Conservation (phyloP, 1,140 invertebrate species). For the Heliconius congener region DNA sequence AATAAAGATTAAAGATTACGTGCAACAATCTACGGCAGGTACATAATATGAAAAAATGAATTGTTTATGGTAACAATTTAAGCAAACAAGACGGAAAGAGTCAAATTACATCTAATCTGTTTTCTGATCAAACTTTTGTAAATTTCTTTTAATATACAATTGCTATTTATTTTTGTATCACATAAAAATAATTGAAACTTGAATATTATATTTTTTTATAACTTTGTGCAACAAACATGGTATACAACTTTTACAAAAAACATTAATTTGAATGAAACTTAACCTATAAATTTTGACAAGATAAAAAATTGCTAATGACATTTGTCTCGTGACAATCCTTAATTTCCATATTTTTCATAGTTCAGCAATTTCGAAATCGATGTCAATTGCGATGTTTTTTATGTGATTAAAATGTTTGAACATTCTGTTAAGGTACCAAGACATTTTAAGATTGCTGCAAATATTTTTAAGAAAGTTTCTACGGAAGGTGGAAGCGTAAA, state of each 20-base stretch:
- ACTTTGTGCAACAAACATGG: too few relatives aligned
- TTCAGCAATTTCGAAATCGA: background rate
- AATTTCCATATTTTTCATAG: background rate
- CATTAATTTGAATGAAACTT: background rate
- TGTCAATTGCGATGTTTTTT: conserved; percentile 10
- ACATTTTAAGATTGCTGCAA: conserved; percentile 87
- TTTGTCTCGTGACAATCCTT: conserved; percentile 57
- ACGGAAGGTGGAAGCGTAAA: conserved; percentile 88
- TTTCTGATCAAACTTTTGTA: background rate
- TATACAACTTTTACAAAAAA: background rate
- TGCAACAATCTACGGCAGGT: conserved; percentile 68
- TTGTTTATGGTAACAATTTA: conserved; percentile 56
- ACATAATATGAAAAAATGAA: conserved; percentile 48
- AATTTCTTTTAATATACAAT: background rate
- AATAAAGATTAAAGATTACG: conserved; percentile 80
- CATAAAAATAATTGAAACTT: background rate
- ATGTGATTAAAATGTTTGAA: conserved; percentile 80
- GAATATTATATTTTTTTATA: too few relatives aligned
- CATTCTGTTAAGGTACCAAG: conserved; percentile 89
- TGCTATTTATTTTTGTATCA: background rate
- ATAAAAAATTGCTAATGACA: conserved; percentile 44
- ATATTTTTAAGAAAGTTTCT: conserved; percentile 85
- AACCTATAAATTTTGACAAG: conserved; percentile 7
- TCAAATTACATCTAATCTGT: background rate
- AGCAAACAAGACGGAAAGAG: background rate